Percentiles rank a stretch among this genome's conserved stretches.
These are phyloP conservation scores for Lontra canadensis DNA, from an alignment of 2,113 vertebrate species.

Conservation along the genomic window DNA sequence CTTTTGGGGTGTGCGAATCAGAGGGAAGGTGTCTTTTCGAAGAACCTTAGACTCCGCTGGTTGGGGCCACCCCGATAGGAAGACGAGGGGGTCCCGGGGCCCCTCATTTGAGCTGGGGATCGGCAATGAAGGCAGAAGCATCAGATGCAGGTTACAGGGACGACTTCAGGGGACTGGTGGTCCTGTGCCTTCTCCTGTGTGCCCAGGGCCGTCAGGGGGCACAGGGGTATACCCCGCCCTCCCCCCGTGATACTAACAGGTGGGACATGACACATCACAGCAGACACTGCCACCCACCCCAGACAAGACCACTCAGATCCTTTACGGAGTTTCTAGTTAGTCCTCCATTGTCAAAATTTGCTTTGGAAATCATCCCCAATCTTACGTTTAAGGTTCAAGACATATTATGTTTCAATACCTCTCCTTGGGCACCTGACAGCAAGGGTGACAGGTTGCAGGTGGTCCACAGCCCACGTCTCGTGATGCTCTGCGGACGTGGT, in stretches of 20 bases:
- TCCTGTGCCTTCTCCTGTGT: accelerated
- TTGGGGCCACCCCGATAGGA: neutral
- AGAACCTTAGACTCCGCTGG: neutral
- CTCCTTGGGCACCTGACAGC: neutral
- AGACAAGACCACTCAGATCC: neutral
- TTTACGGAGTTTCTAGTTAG: neutral
- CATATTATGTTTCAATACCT: neutral
- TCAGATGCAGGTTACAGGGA: accelerated
- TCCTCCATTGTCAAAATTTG: neutral
- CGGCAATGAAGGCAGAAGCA: neutral
- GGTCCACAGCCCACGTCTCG: too few species aligned
- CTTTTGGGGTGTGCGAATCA: neutral
- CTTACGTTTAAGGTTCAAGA: neutral
- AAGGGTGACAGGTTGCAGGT: neutral
- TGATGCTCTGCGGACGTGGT: accelerated
- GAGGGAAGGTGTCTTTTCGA: neutral
- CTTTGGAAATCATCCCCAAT: neutral
- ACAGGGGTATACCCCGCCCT: too few species aligned
- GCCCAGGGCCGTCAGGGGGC: neutral
- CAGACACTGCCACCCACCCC: accelerated
- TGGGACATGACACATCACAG: neutral
- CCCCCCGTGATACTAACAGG: neutral
- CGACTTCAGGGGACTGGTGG: accelerated
- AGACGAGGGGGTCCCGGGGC: neutral
- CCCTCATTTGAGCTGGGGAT: neutral